These are phyloP conservation scores for Lasiurus cinereus DNA, from an alignment of 2,113 vertebrate genomes.

Conservation along the genomic window DNA sequence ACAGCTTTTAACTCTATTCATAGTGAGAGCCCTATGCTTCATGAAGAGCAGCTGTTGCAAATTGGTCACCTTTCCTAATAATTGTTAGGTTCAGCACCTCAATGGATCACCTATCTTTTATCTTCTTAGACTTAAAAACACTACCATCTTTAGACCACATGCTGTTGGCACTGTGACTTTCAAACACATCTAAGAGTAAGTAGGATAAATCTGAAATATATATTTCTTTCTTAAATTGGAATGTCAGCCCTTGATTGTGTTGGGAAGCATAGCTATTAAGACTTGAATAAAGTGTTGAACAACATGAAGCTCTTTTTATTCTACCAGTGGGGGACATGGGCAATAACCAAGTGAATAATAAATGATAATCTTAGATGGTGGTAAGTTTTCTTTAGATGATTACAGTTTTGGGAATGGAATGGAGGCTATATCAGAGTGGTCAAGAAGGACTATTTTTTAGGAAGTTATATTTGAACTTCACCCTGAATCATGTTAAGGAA, in stretches of 20 bases:
- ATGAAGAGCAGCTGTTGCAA: background rate
- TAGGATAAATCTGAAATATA: background rate
- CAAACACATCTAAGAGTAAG: background rate
- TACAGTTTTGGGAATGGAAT: background rate
- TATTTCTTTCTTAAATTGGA: background rate
- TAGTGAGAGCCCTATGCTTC: background rate
- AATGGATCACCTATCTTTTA: background rate
- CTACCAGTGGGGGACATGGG: background rate
- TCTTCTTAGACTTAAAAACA: background rate
- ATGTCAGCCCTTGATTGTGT: background rate
- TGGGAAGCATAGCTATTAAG: background rate
- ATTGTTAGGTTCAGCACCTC: background rate
- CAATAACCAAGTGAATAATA: background rate
- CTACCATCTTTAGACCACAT: background rate
- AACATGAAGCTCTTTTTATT: background rate
- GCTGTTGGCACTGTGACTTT: background rate
- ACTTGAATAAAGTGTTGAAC: background rate
- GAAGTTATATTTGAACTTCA: background rate
- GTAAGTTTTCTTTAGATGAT: background rate
- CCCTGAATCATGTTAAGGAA: background rate
- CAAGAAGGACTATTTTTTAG: background rate
- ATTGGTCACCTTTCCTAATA: background rate
- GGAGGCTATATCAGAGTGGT: background rate
- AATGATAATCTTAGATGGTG: background rate
- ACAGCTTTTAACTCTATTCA: background rate